These are phyloP conservation scores for Hydropsyche tenuis DNA, from an alignment of 1,140 invertebrate species.

Conservation along the genomic window DNA sequence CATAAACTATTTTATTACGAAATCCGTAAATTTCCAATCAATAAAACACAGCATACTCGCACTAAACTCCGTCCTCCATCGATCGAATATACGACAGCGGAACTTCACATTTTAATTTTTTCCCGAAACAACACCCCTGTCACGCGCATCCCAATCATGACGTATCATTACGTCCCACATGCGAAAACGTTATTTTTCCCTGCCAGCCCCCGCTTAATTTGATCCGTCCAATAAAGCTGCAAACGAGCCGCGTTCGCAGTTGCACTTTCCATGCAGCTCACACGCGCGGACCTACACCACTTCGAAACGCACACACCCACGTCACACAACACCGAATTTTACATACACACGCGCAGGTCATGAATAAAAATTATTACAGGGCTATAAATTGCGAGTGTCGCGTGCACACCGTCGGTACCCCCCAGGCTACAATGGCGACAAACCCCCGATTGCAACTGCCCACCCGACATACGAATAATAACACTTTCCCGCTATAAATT, in stretches of 20 bases:
- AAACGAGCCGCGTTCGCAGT: neutral
- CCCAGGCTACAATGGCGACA: conserved; percentile 45
- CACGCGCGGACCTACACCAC: neutral
- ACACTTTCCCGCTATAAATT: conserved; percentile 39
- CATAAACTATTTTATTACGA: no score
- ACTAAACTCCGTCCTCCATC: no score
- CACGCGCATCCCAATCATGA: neutral
- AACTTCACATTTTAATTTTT: no score
- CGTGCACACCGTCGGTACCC: conserved; percentile 29
- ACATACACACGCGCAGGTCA: neutral
- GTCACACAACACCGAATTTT: neutral
- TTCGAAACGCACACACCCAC: neutral
- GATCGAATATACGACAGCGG: no score
- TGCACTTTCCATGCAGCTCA: neutral
- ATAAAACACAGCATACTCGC: no score
- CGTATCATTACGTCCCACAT: neutral
- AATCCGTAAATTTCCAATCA: no score
- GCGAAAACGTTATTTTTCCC: neutral
- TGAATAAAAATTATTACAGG: conserved; percentile 39
- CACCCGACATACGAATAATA: conserved; percentile 41
- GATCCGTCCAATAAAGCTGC: neutral
- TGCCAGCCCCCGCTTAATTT: neutral
- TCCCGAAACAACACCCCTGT: neutral
- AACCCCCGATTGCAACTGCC: conserved; percentile 40
- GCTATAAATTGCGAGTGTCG: conserved; percentile 43